phyloP scores from a whole-genome alignment of 1,140 invertebrate genomes.

The Babylonia areolata region DNA sequence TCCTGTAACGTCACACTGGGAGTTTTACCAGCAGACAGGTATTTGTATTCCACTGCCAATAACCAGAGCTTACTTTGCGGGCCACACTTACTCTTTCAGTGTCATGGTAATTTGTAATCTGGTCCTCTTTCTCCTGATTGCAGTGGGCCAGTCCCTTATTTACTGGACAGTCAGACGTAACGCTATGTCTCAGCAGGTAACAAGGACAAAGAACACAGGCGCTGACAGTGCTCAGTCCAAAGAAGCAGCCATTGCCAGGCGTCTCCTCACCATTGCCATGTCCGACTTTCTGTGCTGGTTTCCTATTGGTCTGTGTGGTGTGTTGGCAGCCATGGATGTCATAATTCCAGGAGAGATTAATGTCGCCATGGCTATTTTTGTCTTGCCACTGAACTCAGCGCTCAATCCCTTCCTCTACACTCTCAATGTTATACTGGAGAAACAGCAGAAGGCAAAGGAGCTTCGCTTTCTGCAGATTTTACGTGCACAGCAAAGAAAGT shows the following conservation, averaged over 20 bases:
- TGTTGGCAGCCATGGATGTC: background rate
- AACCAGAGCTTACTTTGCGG: background rate
- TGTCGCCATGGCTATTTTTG: background rate
- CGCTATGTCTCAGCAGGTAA: background rate
- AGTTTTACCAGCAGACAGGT: background rate
- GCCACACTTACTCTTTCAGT: background rate
- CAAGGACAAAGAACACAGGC: background rate
- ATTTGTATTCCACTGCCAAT: conserved; percentile 1
- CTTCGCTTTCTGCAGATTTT: too few relatives aligned
- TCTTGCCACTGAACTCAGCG: background rate
- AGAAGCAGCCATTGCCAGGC: background rate
- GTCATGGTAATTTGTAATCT: background rate
- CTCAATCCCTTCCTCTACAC: conserved; percentile 2
- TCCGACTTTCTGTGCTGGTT: background rate
- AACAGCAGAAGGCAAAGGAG: background rate
- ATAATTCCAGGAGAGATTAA: background rate
- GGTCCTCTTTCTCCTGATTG: background rate
- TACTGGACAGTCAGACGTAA: background rate
- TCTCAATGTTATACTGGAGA: background rate
- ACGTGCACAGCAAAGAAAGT: too few relatives aligned
- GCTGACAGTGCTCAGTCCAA: background rate
- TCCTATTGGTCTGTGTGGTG: background rate
- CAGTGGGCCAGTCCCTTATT: background rate
- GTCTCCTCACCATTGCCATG: background rate
- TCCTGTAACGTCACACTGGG: background rate